Conservation (phyloP, 2,888 invertebrate species). For the Drosophila trichaetosa region DNA sequence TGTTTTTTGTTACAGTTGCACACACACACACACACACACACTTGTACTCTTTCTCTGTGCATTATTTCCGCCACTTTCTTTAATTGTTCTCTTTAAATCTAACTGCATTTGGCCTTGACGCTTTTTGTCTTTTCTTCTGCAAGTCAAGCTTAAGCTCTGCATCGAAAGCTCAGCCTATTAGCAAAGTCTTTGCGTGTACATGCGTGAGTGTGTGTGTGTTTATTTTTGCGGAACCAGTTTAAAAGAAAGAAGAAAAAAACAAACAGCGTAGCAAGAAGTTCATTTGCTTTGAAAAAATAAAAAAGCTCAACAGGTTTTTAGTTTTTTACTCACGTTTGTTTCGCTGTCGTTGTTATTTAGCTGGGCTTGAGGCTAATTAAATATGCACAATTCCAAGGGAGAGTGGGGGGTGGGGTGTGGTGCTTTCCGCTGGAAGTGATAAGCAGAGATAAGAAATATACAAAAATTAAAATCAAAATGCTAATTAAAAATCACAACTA, state of each 20-base stretch:
- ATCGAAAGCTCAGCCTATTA: slow-evolving; percentile 58
- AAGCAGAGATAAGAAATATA: not conserved
- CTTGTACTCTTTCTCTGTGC: slow-evolving; percentile 3
- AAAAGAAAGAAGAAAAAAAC: slow-evolving; percentile 32
- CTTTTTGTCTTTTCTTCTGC: slow-evolving; percentile 8
- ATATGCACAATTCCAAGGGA: slow-evolving; percentile 20
- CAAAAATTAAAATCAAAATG: not conserved
- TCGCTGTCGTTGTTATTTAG: slow-evolving; percentile 24
- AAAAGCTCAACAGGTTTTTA: slow-evolving; percentile 69
- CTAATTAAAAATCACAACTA: not conserved
- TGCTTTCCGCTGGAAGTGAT: not conserved
- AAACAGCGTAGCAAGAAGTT: slow-evolving; percentile 32
- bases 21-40: slow-evolving; percentile 35
- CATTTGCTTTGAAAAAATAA: slow-evolving; percentile 46
- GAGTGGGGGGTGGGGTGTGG: not conserved
- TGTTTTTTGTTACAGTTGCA: slow-evolving; percentile 53
- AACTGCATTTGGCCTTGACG: slow-evolving; percentile 64
- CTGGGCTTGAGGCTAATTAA: slow-evolving; percentile 41
- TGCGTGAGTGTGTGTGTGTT: slow-evolving; percentile 27
- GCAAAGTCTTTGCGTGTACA: slow-evolving; percentile 11
- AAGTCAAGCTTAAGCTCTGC: slow-evolving; percentile 36
- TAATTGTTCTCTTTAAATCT: slow-evolving; percentile 34
- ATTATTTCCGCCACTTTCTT: slow-evolving; percentile 56
- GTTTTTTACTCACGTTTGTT: slow-evolving; percentile 14
- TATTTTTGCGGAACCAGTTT: slow-evolving; percentile 66